Percentiles rank a stretch among this genome's conserved stretches.
phyloP scores from a whole-genome alignment of 2,113 vertebrate genomes.

The Hyla sarda region DNA sequence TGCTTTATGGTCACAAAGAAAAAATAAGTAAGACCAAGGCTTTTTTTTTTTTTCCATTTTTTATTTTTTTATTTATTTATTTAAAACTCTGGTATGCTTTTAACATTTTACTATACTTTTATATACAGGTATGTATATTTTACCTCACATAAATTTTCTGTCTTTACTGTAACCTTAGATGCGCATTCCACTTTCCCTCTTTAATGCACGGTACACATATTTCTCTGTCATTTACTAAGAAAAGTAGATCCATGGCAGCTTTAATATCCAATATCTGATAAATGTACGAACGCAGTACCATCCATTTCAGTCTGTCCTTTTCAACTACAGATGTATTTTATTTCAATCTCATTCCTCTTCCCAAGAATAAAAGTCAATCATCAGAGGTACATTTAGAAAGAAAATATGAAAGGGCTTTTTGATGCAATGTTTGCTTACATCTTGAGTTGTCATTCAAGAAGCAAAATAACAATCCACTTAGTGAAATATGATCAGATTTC shows the following conservation, averaged over 20 bases:
- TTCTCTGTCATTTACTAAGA: background rate
- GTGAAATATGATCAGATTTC: constrained; percentile 49
- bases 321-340: constrained; percentile 19
- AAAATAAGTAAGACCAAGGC: no score
- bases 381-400: background rate
- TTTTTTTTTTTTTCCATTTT: no score
- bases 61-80: no score
- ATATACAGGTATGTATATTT: background rate
- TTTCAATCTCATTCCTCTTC: constrained; percentile 9
- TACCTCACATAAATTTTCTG: background rate
- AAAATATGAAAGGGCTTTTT: constrained; percentile 43
- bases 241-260: background rate
- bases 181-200: background rate
- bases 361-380: constrained; percentile 36
- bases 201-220: background rate
- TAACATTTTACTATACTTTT: no score
- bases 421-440: constrained; percentile 50
- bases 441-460: constrained; percentile 50
- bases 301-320: background rate
- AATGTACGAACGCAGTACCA: constrained; percentile 1
- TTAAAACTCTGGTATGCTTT: no score
- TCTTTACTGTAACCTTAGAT: background rate
- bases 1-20: no score
- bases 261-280: background rate
- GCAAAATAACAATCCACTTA: constrained; percentile 49